A percentile compares a stretch with the other conserved stretches of the same genome.
phyloP scores from a whole-genome alignment of 1,140 invertebrate species.

The Drosophila insularis region DNA sequence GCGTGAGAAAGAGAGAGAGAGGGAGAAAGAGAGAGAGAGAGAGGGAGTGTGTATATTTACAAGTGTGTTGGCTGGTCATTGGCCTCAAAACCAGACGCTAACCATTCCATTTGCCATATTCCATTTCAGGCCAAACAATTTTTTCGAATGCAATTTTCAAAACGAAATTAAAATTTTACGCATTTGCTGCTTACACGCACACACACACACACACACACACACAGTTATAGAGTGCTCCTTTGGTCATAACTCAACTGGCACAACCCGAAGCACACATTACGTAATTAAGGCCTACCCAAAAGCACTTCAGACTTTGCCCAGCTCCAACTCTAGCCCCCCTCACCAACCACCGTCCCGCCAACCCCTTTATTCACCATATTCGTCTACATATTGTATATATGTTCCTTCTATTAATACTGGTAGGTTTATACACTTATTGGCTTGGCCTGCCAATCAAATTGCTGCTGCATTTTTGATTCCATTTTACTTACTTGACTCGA shows the following conservation, averaged over 20 bases:
- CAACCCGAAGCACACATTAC: conserved; percentile 65
- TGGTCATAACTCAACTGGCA: conserved; percentile 72
- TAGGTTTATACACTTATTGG: conserved; percentile 55
- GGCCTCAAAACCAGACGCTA: conserved; percentile 62
- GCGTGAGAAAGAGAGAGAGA: conserved; percentile 61
- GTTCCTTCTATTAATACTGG: conserved; percentile 40
- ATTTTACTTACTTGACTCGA: conserved; percentile 53
- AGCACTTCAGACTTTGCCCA: conserved; percentile 74
- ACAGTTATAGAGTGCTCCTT: conserved; percentile 61
- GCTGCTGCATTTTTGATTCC: conserved; percentile 71
- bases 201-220: conserved; percentile 21
- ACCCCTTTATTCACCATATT: neutral
- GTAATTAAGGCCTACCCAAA: conserved; percentile 78
- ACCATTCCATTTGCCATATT: conserved; percentile 14
- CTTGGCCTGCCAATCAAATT: conserved; percentile 72
- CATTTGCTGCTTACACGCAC: conserved; percentile 59
- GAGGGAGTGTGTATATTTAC: neutral
- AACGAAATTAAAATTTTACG: conserved; percentile 80
- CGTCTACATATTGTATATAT: neutral
- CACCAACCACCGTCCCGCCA: neutral
- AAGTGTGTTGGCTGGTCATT: conserved; percentile 64
- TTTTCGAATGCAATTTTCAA: conserved; percentile 75
- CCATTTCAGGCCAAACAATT: conserved; percentile 50
- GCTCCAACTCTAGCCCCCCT: conserved; percentile 1
- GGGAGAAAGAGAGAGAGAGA: conserved; percentile 19